A percentile compares a stretch with the other conserved stretches of the same genome.
These are phyloP conservation scores for Parnassius orleans DNA, from an alignment of 2,888 invertebrate genomes.

Conservation along the genomic window DNA sequence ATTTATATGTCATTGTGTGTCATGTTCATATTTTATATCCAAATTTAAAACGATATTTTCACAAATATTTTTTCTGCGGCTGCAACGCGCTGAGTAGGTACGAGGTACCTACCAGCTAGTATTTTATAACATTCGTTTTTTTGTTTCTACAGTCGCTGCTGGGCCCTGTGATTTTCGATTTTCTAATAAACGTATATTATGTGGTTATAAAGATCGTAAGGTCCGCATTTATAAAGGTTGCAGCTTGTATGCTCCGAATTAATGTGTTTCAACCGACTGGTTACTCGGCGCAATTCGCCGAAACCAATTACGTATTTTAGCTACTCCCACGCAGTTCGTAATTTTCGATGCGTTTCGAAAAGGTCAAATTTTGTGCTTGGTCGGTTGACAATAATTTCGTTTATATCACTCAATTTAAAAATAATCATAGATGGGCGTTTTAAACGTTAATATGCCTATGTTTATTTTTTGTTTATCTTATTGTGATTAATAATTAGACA, in stretches of 20 bases:
- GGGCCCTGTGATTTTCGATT: background rate
- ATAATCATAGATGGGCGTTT: too few relatives aligned
- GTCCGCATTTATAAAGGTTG: constrained; percentile 24
- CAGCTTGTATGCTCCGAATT: constrained; percentile 40
- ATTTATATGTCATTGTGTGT: too few relatives aligned
- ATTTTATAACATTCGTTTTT: background rate
- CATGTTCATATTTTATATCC: too few relatives aligned
- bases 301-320: constrained; percentile 69
- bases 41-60: too few relatives aligned
- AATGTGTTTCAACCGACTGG: constrained; percentile 57
- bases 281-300: constrained; percentile 61
- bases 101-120: too few relatives aligned
- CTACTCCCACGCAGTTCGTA: constrained; percentile 63
- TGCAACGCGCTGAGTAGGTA: too few relatives aligned
- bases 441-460: too few relatives aligned
- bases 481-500: too few relatives aligned
- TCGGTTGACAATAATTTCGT: constrained; percentile 16
- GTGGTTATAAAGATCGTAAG: constrained; percentile 19
- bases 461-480: too few relatives aligned
- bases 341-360: constrained; percentile 50
- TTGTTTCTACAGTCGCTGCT: background rate
- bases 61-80: too few relatives aligned
- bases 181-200: constrained; percentile 8
- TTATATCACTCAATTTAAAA: too few relatives aligned
- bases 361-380: constrained; percentile 48